Evolutionary conservation across 2,113 vertebrate species (phyloP), one percentile per base, ranked within the genome.

Genomic region (Pionites leucogaster): DNA sequence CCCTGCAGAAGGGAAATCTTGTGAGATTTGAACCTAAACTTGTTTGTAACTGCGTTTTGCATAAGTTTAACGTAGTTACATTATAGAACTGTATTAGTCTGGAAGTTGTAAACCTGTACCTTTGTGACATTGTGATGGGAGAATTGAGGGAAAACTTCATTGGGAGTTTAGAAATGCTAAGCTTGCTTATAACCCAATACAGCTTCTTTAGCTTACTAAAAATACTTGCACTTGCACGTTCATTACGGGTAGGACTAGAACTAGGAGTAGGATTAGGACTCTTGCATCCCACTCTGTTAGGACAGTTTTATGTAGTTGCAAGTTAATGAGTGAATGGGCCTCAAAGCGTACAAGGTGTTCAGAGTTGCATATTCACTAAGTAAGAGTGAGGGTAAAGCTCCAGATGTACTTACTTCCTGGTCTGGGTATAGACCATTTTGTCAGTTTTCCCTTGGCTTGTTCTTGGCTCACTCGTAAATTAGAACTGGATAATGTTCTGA

Each of bases 171-270:
- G 53, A 50, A 82, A 60, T 44, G 8, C 39, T 59, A 17, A 71
- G 18, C 11, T 82, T 87, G 7, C 24, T 53, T 28, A 13, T 49
- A 71, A 52, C 4, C 19, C 31, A 24, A 3, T 39, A 29, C 35
- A 37, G 19, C 35, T 72, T 68, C 57, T 71, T 77, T 20, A 74
- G 29, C 24, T 42, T 69, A 1, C 17, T 68, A 50, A 82, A 84
- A 86, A 31, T 17, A 35, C 27, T 20, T 29, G n/a, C 29, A 33
- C 0, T 20, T 29, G n/a, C n/a, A 33, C 0, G 1, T 13, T 75
- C 8, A 6, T 39, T 62, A 70, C 20, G 18, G 22, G 10, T 41
- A 25, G 79, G 44, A 23, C 25, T 68, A 53, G 33, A 59, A n/a
- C 33, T 59, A 59, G 55, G 62, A 35, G 10, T 5, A 55, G 37